phyloP scores from a whole-genome alignment of 37 sponge, comb jelly and placozoan genomes.

The Beroe ovata region DNA sequence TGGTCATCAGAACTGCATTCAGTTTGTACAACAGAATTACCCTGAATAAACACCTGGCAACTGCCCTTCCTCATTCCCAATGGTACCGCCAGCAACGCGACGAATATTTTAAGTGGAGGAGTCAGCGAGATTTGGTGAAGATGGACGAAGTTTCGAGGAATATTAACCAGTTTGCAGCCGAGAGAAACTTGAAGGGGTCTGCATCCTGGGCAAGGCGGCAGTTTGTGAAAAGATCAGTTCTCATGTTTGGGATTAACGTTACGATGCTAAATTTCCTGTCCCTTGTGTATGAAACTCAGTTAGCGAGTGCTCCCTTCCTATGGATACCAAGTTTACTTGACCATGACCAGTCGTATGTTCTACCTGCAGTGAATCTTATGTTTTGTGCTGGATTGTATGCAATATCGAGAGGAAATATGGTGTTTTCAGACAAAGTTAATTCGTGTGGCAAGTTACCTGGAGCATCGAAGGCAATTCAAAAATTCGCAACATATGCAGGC shows the following conservation, averaged over 20 bases:
- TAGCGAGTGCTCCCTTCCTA: not conserved
- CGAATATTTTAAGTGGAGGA: not conserved
- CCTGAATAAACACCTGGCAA: not conserved
- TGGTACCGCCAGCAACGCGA: not conserved
- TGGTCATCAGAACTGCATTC: not conserved
- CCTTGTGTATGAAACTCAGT: not conserved
- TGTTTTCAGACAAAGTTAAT: not conserved
- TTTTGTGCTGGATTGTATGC: not conserved
- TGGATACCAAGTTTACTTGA: not conserved
- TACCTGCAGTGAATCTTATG: not conserved
- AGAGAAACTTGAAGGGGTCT: not conserved
- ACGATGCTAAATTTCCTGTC: not conserved
- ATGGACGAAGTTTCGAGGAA: not conserved
- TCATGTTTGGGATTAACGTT: not conserved
- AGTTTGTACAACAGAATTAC: not conserved
- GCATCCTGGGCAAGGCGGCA: not conserved
- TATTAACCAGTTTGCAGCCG: not conserved
- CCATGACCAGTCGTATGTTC: not conserved
- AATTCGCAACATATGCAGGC: not conserved
- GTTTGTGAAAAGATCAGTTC: not conserved
- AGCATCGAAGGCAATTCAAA: not conserved
- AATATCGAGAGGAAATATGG: not conserved
- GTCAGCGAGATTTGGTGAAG: not conserved
- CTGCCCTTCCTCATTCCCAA: not conserved
- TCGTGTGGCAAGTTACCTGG: not conserved